A percentile compares a stretch with the other conserved stretches of the same genome.
Evolutionary conservation across 2,113 vertebrate species (phyloP).

Genomic region (Pantherophis guttatus): DNA sequence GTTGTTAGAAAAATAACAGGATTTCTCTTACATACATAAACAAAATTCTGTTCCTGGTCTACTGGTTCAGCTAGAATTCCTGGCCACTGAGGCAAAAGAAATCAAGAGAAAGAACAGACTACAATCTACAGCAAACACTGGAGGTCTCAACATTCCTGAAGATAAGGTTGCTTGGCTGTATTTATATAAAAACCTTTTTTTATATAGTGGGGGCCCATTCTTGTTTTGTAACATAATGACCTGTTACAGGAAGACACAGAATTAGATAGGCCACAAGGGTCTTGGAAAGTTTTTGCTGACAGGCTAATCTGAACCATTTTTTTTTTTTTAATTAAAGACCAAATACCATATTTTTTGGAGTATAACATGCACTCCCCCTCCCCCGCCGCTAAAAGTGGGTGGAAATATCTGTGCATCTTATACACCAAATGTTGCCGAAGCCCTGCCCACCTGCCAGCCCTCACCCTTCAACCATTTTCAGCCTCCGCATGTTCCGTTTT

Average conservation of each 20-base stretch:
- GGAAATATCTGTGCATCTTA: no score
- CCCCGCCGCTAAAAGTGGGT: no score
- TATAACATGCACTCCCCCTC: no score
- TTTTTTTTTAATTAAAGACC: neutral
- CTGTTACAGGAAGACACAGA: neutral
- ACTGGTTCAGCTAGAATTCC: neutral
- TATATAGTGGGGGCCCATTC: neutral
- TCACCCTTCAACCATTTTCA: no score
- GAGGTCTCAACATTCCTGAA: neutral
- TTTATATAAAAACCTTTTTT: neutral
- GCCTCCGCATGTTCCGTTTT: no score
- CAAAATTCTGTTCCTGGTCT: neutral
- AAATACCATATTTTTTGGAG: no score
- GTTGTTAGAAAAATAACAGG: neutral
- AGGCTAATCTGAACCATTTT: neutral
- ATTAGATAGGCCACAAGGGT: neutral
- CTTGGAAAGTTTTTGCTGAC: neutral
- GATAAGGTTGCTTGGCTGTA: neutral
- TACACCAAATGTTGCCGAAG: no score
- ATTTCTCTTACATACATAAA: neutral
- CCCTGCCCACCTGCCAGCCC: no score
- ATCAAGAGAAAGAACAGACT: neutral
- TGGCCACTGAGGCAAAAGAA: neutral
- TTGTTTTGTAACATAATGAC: neutral
- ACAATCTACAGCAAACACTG: neutral